These are phyloP conservation scores for Biston stratarius DNA, from an alignment of 2,888 invertebrate genomes.

Conservation along the genomic window DNA sequence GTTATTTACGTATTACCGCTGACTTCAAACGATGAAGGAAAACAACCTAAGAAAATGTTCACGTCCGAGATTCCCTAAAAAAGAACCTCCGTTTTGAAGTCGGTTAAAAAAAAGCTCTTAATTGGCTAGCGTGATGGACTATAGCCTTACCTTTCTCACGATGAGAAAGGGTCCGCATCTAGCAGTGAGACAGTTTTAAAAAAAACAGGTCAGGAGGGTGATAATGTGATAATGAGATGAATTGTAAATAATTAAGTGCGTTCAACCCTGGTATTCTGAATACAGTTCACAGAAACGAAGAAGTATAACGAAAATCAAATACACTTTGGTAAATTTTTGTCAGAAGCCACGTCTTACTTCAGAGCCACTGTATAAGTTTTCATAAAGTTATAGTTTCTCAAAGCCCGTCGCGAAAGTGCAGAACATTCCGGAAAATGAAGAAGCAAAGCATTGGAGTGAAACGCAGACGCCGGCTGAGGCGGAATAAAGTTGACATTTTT, in stretches of 20 bases:
- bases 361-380: conserved; percentile 79
- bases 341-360: conserved; percentile 81
- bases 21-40: too few relatives aligned
- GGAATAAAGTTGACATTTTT: conserved; percentile 87
- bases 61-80: too few relatives aligned
- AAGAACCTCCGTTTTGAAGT: too few relatives aligned
- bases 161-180: too few relatives aligned
- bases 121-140: too few relatives aligned
- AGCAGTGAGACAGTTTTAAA: too few relatives aligned
- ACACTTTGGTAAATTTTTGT: conserved; percentile 83
- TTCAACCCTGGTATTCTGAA: conserved; percentile 17
- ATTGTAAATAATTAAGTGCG: conserved; percentile 12
- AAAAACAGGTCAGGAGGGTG: too few relatives aligned
- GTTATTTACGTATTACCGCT: too few relatives aligned
- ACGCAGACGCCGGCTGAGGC: conserved; percentile 80
- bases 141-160: too few relatives aligned
- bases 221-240: background rate
- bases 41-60: too few relatives aligned
- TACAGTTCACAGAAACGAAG: conserved; percentile 51
- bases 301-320: conserved; percentile 85
- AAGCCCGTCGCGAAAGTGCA: conserved; percentile 82
- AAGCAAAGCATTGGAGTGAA: conserved; percentile 80
- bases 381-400: conserved; percentile 85
- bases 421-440: conserved; percentile 84
- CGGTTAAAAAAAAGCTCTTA: too few relatives aligned